Evolutionary conservation across 1,140 invertebrate genomes (phyloP), one percentile per base, ranked within the genome.

Genomic region (Zaprionus camerounensis): DNA sequence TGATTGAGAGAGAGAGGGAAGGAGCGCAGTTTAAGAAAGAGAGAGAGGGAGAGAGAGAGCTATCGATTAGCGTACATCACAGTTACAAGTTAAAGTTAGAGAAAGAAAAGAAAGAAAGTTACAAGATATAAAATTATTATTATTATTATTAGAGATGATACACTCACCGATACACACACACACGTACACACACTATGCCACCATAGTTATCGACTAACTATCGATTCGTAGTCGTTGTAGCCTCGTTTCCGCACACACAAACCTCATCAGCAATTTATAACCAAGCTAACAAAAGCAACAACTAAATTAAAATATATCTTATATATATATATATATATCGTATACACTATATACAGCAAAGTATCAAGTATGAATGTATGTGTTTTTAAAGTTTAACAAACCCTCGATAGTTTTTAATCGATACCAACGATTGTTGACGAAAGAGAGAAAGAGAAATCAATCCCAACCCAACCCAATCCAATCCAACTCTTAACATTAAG

Each of bases 401-500:
- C 49, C 53, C 53, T 69, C 74, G 64, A 69, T 70, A 74, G 70
- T 77, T 76, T 77, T 76, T 67, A 61, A 76, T 66, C 68, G 68
- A 71, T 76, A 71, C n/a, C 41, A 64, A 31, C 61, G 62, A 65
- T 56, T 56, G 26, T 64, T 6, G 49, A 64, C 31, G 56, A 58
- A 15, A 38, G 12, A 13, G 26, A 56, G 22, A 41, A 63, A 68
- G 51, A 65, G 4, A 26, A 62, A 62, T 11, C 65, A 49, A 63
- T 34, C 38, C 28, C 28, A 31, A 31, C 63, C 31, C 65, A 22
- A 22, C 20, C 63, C 31, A 66, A 55, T 15, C 34, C 12, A 22
- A 61, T n/a, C 15, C 51, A 70, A 68, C 70, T 69, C 75, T 66
- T 66, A 80, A 78, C 78, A 63, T 64, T 80, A 78, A 74, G 70